Percentiles rank a stretch among this genome's conserved stretches.
Evolutionary conservation across 2,888 invertebrate species (phyloP).

Genomic region (Leptinotarsa peninsularis): DNA sequence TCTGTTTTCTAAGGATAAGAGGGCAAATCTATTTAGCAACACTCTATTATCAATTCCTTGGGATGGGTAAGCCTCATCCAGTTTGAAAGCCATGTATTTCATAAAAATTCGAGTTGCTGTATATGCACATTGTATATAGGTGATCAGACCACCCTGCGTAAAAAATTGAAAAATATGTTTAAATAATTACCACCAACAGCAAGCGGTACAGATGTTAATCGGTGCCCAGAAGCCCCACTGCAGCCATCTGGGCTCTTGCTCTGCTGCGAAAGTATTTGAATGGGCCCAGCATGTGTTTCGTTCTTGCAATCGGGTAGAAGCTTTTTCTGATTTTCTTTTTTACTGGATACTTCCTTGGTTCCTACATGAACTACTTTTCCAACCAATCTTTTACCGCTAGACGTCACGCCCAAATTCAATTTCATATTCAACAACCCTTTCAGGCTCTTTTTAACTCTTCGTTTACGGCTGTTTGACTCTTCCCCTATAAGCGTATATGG

Average conservation of each 20-base stretch:
- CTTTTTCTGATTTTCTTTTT: conserved; percentile 12
- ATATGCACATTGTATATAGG: no score
- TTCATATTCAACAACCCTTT: conserved; percentile 54
- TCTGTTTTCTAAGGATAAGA: no score
- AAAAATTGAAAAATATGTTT: background rate
- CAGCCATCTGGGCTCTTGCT: background rate
- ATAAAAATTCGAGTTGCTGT: no score
- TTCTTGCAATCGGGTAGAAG: background rate
- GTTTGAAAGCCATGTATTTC: no score
- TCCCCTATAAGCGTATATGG: conserved; percentile 11
- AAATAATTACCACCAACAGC: background rate
- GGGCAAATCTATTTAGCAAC: no score
- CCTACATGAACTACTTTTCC: conserved; percentile 55
- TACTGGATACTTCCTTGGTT: conserved; percentile 36
- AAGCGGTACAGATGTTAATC: background rate
- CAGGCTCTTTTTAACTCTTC: conserved; percentile 32
- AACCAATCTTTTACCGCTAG: conserved; percentile 53
- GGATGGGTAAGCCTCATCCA: no score
- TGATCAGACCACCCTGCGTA: background rate
- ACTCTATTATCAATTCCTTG: no score
- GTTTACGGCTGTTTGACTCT: conserved; percentile 16
- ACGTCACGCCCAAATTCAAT: conserved; percentile 53
- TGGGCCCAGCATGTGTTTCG: background rate
- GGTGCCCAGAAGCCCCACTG: background rate
- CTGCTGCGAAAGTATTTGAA: background rate